A percentile compares a stretch with the other conserved stretches of the same genome.
These are phyloP conservation scores for Bubo blakistoni DNA, from an alignment of 2,113 vertebrate genomes.

Conservation along the genomic window DNA sequence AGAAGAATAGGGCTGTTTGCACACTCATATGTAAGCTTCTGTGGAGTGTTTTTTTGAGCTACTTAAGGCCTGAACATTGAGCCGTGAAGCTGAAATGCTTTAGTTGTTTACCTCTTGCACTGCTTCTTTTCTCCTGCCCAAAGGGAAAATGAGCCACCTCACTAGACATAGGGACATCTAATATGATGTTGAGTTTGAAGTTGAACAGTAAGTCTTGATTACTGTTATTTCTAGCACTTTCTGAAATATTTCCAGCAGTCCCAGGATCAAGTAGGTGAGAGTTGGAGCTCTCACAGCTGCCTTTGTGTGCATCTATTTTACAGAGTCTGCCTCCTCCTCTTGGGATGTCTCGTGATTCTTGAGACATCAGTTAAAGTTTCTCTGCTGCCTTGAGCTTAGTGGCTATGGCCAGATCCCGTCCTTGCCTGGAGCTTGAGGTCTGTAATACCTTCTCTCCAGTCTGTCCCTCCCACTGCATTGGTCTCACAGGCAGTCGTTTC, in stretches of 20 bases:
- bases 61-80: not conserved
- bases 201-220: not conserved
- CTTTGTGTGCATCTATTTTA: not conserved
- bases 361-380: not conserved
- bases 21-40: not conserved
- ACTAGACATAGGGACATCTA: too few species aligned
- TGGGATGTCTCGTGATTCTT: accelerated
- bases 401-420: not conserved
- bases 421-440: accelerated
- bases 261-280: not conserved
- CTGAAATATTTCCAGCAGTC: not conserved
- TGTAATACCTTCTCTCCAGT: not conserved
- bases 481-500: not conserved
- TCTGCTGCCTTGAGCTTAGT: not conserved
- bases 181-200: not conserved
- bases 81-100: not conserved
- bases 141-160: not conserved
- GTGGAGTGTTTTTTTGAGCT: accelerated
- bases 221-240: not conserved
- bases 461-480: not conserved
- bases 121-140: not conserved
- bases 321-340: not conserved
- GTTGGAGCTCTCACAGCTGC: not conserved
- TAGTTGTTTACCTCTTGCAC: not conserved
- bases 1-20: not conserved